phyloP scores from a whole-genome alignment of 37 sponge, comb jelly and placozoan genomes.

The Bolinopsis microptera region DNA sequence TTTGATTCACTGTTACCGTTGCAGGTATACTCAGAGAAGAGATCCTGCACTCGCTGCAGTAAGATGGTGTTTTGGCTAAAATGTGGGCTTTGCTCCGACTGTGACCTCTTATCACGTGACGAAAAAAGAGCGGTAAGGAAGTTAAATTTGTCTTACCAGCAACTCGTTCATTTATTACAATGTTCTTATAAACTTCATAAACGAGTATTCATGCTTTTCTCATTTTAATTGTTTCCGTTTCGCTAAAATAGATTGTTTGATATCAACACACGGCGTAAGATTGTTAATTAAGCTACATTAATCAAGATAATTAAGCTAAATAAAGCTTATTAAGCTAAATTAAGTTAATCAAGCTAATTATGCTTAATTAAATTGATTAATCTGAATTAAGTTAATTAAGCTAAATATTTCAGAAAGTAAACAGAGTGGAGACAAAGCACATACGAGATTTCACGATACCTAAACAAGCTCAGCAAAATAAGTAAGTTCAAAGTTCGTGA shows the following conservation, averaged over 20 bases:
- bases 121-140: not conserved
- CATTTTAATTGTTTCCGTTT: too few species aligned
- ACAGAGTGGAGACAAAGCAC: not conserved
- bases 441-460: not conserved
- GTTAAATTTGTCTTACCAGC: too few species aligned
- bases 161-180: too few species aligned
- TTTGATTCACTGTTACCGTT: too few species aligned
- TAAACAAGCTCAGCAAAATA: not conserved
- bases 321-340: too few species aligned
- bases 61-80: conserved; percentile 34
- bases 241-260: too few species aligned
- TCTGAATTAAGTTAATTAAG: not conserved
- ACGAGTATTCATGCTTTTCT: too few species aligned
- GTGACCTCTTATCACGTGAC: not conserved
- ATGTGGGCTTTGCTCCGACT: not conserved
- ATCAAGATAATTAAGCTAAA: too few species aligned
- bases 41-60: not conserved
- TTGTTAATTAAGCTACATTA: too few species aligned
- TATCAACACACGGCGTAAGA: too few species aligned
- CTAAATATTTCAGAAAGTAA: not conserved
- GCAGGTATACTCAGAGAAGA: conserved; percentile 15
- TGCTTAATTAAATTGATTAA: not conserved
- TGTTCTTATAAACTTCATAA: too few species aligned
- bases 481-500: not conserved
- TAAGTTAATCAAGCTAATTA: too few species aligned